Conservation (phyloP, 2,797 vertebrate genomes). For the Eidolon dupreanum region DNA sequence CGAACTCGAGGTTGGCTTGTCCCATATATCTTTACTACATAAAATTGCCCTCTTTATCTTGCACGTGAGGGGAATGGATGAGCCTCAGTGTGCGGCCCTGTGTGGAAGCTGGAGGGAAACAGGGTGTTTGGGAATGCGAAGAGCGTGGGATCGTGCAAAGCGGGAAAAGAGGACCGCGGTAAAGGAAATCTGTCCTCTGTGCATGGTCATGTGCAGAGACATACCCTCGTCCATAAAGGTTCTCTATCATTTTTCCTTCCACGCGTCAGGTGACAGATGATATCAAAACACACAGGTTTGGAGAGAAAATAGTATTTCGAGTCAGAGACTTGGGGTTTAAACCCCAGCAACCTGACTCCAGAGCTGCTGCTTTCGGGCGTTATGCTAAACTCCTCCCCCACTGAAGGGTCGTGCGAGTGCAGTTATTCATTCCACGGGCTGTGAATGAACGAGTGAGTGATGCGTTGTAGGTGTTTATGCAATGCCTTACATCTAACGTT, state of each 20-base stretch:
- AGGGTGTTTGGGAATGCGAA: not conserved
- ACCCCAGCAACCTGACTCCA: not conserved
- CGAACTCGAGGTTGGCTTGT: conserved; percentile 82
- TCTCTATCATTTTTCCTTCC: not conserved
- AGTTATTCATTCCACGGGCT: not conserved
- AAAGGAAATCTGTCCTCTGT: not conserved
- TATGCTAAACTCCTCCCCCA: not conserved
- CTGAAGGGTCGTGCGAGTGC: too few relatives aligned
- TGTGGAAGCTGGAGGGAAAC: not conserved
- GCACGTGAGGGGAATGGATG: conserved; percentile 58
- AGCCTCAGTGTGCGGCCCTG: accelerated
- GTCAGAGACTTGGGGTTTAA: not conserved
- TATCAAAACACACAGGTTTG: not conserved
- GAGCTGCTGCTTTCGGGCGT: not conserved
- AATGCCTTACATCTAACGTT: not conserved
- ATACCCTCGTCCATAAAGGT: not conserved
- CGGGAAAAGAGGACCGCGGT: not conserved
- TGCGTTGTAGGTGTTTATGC: not conserved
- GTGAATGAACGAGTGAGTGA: not conserved
- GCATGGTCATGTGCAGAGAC: not conserved
- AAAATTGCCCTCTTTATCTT: conserved; percentile 48
- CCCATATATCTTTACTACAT: conserved; percentile 80
- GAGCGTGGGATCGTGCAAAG: not conserved
- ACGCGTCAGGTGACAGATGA: not conserved
- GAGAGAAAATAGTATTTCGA: not conserved